Evolutionary conservation across 2,113 vertebrate species (phyloP).

Genomic region (Pipa parva): DNA sequence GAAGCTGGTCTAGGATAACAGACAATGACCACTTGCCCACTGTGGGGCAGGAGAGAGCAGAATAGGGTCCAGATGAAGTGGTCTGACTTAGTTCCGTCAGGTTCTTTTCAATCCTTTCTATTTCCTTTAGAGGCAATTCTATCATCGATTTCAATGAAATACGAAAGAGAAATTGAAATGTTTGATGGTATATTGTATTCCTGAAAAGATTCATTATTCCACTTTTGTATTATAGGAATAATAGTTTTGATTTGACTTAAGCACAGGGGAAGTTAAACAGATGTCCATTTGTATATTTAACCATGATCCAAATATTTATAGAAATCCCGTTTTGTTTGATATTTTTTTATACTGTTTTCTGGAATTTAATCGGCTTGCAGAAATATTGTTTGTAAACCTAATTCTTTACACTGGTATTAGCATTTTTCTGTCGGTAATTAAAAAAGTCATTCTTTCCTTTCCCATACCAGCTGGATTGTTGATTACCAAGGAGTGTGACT

Average conservation of each 20-base stretch:
- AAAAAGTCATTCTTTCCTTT: slow-evolving; percentile 5
- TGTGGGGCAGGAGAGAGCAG: too few relatives aligned
- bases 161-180: too few relatives aligned
- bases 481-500: neutral
- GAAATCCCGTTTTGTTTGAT: neutral
- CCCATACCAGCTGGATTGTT: slow-evolving; percentile 1
- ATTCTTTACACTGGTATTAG: slow-evolving; percentile 2
- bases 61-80: too few relatives aligned
- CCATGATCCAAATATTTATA: neutral
- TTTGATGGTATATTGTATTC: too few relatives aligned
- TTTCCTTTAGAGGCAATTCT: too few relatives aligned
- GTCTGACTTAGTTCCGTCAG: too few relatives aligned
- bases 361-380: slow-evolving; percentile 6
- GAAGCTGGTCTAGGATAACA: too few relatives aligned
- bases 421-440: slow-evolving; percentile 1
- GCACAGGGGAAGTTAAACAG: neutral
- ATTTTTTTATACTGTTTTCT: neutral
- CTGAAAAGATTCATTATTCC: too few relatives aligned
- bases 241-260: neutral
- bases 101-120: too few relatives aligned
- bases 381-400: slow-evolving; percentile 6
- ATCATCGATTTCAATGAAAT: too few relatives aligned
- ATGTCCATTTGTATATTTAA: slow-evolving; percentile 1
- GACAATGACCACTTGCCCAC: too few relatives aligned
- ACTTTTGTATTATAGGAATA: too few relatives aligned